phyloP scores from a whole-genome alignment of 2,888 invertebrate genomes.

The Pinctada fucata region DNA sequence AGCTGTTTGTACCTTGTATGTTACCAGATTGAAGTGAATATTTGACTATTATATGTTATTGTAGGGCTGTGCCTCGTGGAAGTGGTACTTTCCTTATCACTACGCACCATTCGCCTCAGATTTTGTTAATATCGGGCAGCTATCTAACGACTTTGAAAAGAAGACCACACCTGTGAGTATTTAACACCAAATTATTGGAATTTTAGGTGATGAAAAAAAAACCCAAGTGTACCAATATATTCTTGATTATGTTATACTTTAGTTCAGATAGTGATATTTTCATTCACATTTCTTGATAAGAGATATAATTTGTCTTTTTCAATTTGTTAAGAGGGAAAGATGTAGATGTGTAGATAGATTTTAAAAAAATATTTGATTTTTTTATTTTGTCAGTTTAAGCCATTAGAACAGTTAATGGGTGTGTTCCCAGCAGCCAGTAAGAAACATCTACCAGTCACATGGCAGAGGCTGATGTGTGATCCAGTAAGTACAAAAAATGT shows the following conservation, averaged over 20 bases:
- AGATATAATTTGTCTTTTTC: too few relatives aligned
- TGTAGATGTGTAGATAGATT: too few relatives aligned
- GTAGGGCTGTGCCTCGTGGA: constrained; percentile 97
- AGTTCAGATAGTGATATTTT: background rate
- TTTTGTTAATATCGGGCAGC: constrained; percentile 92
- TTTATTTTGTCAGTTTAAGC: constrained; percentile 86
- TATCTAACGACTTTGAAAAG: constrained; percentile 89
- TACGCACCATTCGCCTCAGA: constrained; percentile 99
- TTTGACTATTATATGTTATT: background rate
- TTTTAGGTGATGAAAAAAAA: too few relatives aligned
- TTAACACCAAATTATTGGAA: background rate
- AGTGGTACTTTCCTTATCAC: constrained; percentile 99
- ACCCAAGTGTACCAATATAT: too few relatives aligned
- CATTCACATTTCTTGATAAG: too few relatives aligned
- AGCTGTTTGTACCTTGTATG: too few relatives aligned
- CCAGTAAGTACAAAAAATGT: constrained; percentile 80
- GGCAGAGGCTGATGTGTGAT: constrained; percentile 95
- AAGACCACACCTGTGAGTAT: constrained; percentile 89
- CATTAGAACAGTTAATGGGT: constrained; percentile 98
- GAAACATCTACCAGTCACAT: constrained; percentile 93
- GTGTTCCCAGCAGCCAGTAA: constrained; percentile 99
- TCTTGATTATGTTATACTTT: background rate
- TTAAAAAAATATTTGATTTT: too few relatives aligned
- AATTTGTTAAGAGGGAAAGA: too few relatives aligned
- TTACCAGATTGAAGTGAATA: too few relatives aligned